phyloP scores from a whole-genome alignment of 2,888 invertebrate genomes.

The Idaea dimidiata region DNA sequence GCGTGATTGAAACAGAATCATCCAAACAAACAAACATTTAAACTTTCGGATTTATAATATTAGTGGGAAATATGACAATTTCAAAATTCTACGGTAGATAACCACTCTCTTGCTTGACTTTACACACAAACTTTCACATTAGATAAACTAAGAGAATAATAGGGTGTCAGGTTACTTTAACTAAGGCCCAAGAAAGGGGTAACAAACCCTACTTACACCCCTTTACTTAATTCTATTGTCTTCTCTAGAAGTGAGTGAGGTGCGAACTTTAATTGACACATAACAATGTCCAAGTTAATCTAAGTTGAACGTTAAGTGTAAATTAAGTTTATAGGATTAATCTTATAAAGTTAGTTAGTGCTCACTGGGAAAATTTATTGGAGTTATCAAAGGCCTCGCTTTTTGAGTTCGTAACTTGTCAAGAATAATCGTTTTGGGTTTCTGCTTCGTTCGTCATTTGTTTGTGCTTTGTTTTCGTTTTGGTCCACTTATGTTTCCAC shows the following conservation, averaged over 20 bases:
- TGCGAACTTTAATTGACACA: neutral
- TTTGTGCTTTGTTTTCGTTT: too few species aligned
- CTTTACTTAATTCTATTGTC: constrained; percentile 1
- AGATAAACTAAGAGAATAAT: neutral
- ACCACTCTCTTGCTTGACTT: too few species aligned
- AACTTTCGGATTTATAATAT: too few species aligned
- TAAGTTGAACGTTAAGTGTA: neutral
- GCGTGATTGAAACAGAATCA: too few species aligned
- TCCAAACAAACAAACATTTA: too few species aligned
- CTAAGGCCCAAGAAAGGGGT: neutral
- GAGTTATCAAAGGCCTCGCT: neutral
- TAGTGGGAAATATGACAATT: too few species aligned
- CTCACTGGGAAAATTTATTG: neutral
- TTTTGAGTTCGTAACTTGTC: neutral
- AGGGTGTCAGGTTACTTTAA: neutral
- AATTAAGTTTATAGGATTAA: neutral
- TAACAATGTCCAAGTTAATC: neutral
- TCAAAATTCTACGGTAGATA: too few species aligned
- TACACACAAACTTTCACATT: too few species aligned
- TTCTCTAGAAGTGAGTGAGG: neutral
- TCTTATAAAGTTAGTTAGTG: neutral
- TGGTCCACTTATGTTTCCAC: too few species aligned
- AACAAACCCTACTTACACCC: neutral
- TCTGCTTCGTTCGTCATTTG: too few species aligned
- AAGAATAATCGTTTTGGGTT: neutral